A percentile compares a stretch with the other conserved stretches of the same genome.
These are phyloP conservation scores for Carposina sasakii DNA, from an alignment of 1,140 invertebrate genomes.

Conservation along the genomic window DNA sequence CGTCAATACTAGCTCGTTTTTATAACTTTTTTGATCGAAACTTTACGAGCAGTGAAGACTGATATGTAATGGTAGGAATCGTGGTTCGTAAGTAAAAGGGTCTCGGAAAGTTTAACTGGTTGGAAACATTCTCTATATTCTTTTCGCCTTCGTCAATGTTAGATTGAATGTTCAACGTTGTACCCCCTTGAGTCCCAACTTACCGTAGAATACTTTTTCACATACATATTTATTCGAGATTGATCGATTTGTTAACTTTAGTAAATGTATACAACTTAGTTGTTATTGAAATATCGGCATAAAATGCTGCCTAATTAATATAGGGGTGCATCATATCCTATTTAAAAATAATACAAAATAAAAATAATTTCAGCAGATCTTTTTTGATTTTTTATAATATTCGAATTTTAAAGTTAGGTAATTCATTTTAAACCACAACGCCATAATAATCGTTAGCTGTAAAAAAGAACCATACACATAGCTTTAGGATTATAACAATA, in stretches of 20 bases:
- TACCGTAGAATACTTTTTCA: slow-evolving; percentile 58
- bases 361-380: slow-evolving; percentile 32
- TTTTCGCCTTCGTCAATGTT: slow-evolving; percentile 50
- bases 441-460: slow-evolving; percentile 43
- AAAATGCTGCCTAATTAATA: slow-evolving; percentile 52
- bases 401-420: slow-evolving; percentile 29
- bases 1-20: slow-evolving; percentile 54
- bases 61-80: slow-evolving; percentile 61
- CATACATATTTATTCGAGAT: slow-evolving; percentile 60
- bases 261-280: slow-evolving; percentile 62
- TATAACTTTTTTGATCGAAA: slow-evolving; percentile 52
- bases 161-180: slow-evolving; percentile 55
- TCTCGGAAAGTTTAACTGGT: slow-evolving; percentile 43
- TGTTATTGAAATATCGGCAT: slow-evolving; percentile 54
- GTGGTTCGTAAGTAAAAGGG: slow-evolving; percentile 52
- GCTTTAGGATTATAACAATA: slow-evolving; percentile 66
- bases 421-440: slow-evolving; percentile 41
- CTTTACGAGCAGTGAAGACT: slow-evolving; percentile 68
- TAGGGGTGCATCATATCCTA: slow-evolving; percentile 41
- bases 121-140: slow-evolving; percentile 34
- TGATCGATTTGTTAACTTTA: slow-evolving; percentile 57
- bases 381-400: slow-evolving; percentile 29
- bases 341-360: slow-evolving; percentile 30
- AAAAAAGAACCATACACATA: slow-evolving; percentile 63
- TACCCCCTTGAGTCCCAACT: slow-evolving; percentile 49